phyloP scores from a whole-genome alignment of 2,888 invertebrate genomes.

The Anthophora plumipes region DNA sequence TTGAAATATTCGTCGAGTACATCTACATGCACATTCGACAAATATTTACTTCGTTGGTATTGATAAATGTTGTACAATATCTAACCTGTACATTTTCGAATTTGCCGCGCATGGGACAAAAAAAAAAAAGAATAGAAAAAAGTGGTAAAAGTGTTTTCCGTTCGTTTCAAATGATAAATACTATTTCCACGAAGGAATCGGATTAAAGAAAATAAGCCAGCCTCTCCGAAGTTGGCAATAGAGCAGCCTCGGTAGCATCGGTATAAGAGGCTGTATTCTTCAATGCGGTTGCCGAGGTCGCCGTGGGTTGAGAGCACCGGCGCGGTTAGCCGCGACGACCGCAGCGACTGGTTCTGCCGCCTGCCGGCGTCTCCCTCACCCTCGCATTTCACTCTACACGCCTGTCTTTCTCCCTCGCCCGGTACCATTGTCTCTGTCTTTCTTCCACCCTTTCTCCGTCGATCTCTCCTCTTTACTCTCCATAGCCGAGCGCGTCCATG shows the following conservation, averaged over 20 bases:
- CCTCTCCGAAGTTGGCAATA: constrained; percentile 11
- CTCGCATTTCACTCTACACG: constrained; percentile 53
- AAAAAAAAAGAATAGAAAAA: no score
- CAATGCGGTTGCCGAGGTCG: constrained; percentile 65
- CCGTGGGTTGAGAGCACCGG: constrained; percentile 83
- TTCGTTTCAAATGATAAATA: background rate
- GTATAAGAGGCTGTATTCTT: constrained; percentile 50
- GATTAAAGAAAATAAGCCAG: constrained; percentile 28
- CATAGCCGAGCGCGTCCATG: constrained; percentile 57
- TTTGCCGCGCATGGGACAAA: no score
- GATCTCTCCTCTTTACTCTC: constrained; percentile 59
- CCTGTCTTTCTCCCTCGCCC: constrained; percentile 42
- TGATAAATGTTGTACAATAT: no score
- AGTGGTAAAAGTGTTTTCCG: no score
- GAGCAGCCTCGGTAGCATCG: constrained; percentile 24
- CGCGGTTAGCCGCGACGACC: constrained; percentile 83
- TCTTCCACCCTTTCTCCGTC: constrained; percentile 58
- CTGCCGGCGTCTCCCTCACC: constrained; percentile 70
- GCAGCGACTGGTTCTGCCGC: constrained; percentile 80
- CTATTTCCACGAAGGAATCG: background rate
- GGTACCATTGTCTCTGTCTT: constrained; percentile 45
- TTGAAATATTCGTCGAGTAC: no score
- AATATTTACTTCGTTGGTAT: no score
- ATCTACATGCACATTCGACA: no score
- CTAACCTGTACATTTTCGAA: no score